Conservation (phyloP, 2,797 vertebrate genomes). For the Margarornis squamiger region DNA sequence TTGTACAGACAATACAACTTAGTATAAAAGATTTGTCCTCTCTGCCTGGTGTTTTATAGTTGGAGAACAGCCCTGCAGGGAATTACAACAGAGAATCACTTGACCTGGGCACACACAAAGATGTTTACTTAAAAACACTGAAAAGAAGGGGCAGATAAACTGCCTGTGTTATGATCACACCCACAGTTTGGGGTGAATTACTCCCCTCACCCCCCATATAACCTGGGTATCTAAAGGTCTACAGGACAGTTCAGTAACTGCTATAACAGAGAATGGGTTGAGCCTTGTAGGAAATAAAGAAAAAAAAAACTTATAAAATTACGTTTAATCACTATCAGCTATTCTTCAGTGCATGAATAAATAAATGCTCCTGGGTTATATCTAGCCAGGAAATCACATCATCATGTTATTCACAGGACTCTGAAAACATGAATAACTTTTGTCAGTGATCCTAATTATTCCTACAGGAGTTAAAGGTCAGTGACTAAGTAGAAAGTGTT, state of each 20-base stretch:
- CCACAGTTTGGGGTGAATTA: background rate
- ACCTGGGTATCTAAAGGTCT: background rate
- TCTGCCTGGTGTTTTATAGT: slow-evolving; percentile 28
- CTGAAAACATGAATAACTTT: slow-evolving; percentile 15
- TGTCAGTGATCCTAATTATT: slow-evolving; percentile 44
- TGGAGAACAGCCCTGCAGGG: background rate
- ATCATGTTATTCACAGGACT: slow-evolving; percentile 41
- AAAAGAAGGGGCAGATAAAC: slow-evolving; percentile 6
- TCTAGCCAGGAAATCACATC: slow-evolving; percentile 44
- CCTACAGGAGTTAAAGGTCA: slow-evolving; percentile 8
- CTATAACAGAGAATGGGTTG: background rate
- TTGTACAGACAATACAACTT: background rate
- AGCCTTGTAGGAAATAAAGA: background rate
- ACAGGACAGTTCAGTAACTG: background rate
- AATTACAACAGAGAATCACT: background rate
- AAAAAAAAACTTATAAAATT: slow-evolving; percentile 16
- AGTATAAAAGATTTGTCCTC: slow-evolving; percentile 13
- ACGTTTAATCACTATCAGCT: background rate
- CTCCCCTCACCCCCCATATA: background rate
- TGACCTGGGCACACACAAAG: background rate
- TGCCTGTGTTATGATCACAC: background rate
- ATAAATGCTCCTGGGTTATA: background rate
- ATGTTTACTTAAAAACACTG: slow-evolving; percentile 17
- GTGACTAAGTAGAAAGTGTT: slow-evolving; percentile 26
- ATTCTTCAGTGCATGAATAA: background rate